Percentiles rank a stretch among this genome's conserved stretches.
Conservation (phyloP, 2,113 vertebrate species). For the Nicator chloris region DNA sequence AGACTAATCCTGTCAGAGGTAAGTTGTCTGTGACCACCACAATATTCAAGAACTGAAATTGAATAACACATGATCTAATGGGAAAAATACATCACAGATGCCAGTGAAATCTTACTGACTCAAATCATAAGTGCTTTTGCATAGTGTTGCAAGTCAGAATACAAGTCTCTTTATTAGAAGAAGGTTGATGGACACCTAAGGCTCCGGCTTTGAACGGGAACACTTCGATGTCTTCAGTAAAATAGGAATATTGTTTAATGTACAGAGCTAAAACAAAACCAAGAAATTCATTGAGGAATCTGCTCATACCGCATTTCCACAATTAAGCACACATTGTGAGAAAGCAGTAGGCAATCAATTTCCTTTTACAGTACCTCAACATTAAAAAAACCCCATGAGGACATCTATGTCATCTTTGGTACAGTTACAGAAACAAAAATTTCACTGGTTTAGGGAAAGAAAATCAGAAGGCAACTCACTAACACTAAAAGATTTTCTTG, state of each 20-base stretch:
- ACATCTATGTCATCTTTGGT: not conserved
- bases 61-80: not conserved
- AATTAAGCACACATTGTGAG: not conserved
- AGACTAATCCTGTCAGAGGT: not conserved
- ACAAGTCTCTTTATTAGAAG: not conserved
- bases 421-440: not conserved
- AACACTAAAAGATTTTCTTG: not conserved
- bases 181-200: not conserved
- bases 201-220: not conserved
- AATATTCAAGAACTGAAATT: not conserved
- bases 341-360: not conserved
- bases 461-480: not conserved
- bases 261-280: not conserved
- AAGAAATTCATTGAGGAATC: not conserved
- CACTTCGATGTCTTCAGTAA: not conserved
- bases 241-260: not conserved
- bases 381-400: accelerated
- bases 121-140: not conserved
- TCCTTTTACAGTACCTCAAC: not conserved
- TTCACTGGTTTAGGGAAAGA: not conserved
- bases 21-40: not conserved
- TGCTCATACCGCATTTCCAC: not conserved
- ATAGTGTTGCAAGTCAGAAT: not conserved
- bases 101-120: not conserved
- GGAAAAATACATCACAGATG: not conserved